phyloP scores from a whole-genome alignment of 2,113 vertebrate species.

The Jaculus jaculus region DNA sequence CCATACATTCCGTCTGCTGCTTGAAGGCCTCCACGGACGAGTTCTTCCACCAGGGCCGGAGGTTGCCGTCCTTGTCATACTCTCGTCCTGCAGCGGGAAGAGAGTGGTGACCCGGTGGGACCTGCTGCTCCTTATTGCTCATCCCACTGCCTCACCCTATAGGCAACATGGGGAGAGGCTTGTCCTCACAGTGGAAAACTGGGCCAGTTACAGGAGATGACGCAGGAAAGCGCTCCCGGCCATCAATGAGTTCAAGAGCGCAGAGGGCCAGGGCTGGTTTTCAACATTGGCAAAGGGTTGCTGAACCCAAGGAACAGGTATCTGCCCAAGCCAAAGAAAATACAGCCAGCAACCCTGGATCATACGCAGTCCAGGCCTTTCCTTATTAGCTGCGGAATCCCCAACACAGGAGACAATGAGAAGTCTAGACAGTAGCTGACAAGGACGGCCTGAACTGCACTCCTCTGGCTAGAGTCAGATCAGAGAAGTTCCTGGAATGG shows the following conservation, averaged over 20 bases:
- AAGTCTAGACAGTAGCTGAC: background rate
- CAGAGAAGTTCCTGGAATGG: background rate
- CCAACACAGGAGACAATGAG: background rate
- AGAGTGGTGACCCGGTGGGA: rapidly evolving
- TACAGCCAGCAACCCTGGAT: rapidly evolving
- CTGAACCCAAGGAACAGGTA: background rate
- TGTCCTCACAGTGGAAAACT: rapidly evolving
- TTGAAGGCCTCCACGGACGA: slow-evolving; percentile 96
- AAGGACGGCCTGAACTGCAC: background rate
- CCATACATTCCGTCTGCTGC: slow-evolving; percentile 94
- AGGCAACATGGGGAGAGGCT: background rate
- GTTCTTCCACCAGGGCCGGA: slow-evolving; percentile 98
- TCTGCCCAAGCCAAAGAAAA: background rate
- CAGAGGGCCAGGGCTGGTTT: rapidly evolving
- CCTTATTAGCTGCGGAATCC: background rate
- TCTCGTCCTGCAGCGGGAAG: slow-evolving; percentile 88
- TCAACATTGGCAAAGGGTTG: background rate
- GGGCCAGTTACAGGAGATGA: rapidly evolving
- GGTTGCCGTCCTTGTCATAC: slow-evolving; percentile 96
- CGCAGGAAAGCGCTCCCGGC: rapidly evolving
- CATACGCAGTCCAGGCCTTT: background rate
- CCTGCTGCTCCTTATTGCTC: too few species aligned
- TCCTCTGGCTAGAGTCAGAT: background rate
- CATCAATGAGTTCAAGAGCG: too few species aligned
- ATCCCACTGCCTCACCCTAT: too few species aligned